phyloP scores from a whole-genome alignment of 1,140 invertebrate genomes.

The Sycophaga agraensis region DNA sequence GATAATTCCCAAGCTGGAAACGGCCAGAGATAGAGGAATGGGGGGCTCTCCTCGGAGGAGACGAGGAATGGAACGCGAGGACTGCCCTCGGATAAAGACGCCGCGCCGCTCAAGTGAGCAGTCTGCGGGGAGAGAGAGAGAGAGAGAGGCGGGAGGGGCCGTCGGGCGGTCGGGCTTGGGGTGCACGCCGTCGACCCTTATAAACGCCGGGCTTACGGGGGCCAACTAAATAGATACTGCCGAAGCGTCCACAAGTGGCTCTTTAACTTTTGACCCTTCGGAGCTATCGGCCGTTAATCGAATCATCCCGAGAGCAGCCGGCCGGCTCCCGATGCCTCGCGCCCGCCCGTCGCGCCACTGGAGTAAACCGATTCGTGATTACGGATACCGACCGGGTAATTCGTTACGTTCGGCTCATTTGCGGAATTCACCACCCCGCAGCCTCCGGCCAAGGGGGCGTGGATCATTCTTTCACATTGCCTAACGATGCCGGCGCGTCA shows the following conservation, averaged over 20 bases:
- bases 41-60: slow-evolving; percentile 16
- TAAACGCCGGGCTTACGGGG: slow-evolving; percentile 59
- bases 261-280: slow-evolving; percentile 59
- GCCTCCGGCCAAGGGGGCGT: no score
- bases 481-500: no score
- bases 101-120: not conserved
- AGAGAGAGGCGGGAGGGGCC: not conserved
- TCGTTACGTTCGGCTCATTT: no score
- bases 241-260: slow-evolving; percentile 59
- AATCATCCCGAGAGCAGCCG: slow-evolving; percentile 43
- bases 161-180: slow-evolving; percentile 30
- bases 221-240: slow-evolving; percentile 59
- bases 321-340: slow-evolving; percentile 14
- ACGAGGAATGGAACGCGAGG: not conserved
- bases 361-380: slow-evolving; percentile 9
- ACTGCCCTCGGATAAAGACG: slow-evolving; percentile 2
- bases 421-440: no score
- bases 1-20: slow-evolving; percentile 56
- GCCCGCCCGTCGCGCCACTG: not conserved
- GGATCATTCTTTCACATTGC: no score
- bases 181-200: slow-evolving; percentile 46
- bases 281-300: slow-evolving; percentile 56
- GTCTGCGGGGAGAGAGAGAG: not conserved
- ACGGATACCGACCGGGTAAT: no score
- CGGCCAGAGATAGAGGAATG: slow-evolving; percentile 35